phyloP scores from a whole-genome alignment of 1,140 invertebrate genomes.

The Drosophila subpulchrella region DNA sequence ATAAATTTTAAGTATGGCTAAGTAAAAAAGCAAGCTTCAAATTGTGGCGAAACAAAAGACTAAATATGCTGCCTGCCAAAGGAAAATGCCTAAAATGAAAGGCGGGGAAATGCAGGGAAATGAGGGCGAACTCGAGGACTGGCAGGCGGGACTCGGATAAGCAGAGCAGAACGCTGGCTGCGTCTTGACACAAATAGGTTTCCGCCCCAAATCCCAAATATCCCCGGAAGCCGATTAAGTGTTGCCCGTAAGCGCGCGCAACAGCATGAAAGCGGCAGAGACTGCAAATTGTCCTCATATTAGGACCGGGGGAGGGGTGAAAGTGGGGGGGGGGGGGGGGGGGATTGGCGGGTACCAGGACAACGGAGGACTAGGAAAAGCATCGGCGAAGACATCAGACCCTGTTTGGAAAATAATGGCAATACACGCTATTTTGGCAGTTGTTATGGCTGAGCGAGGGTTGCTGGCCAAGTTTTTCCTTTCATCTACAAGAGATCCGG shows the following conservation, averaged over 20 bases:
- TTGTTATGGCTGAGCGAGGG: constrained; percentile 39
- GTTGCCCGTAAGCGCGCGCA: constrained; percentile 77
- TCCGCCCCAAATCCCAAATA: constrained; percentile 82
- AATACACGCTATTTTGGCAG: constrained; percentile 74
- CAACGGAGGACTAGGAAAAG: constrained; percentile 31
- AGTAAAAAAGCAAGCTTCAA: constrained; percentile 78
- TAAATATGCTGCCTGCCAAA: constrained; percentile 63
- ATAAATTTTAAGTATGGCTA: constrained; percentile 80
- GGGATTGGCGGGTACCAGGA: constrained; percentile 7
- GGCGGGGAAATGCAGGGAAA: constrained; percentile 39
- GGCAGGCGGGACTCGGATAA: constrained; percentile 13
- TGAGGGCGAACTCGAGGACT: constrained; percentile 3
- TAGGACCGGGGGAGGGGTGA: neutral
- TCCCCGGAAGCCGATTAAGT: constrained; percentile 83
- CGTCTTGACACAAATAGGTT: constrained; percentile 82
- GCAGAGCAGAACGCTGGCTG: constrained; percentile 52
- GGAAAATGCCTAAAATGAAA: constrained; percentile 76
- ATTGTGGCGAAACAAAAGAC: constrained; percentile 78
- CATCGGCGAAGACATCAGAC: constrained; percentile 40
- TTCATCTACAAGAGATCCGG: neutral
- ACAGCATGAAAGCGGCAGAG: constrained; percentile 68
- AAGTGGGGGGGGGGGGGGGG: neutral
- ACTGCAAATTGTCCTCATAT: constrained; percentile 67
- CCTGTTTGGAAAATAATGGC: constrained; percentile 69
- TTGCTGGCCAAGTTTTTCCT: neutral